A percentile compares a stretch with the other conserved stretches of the same genome.
Conservation (phyloP, 2,797 vertebrate genomes). For the Phylloscopus collybita region DNA sequence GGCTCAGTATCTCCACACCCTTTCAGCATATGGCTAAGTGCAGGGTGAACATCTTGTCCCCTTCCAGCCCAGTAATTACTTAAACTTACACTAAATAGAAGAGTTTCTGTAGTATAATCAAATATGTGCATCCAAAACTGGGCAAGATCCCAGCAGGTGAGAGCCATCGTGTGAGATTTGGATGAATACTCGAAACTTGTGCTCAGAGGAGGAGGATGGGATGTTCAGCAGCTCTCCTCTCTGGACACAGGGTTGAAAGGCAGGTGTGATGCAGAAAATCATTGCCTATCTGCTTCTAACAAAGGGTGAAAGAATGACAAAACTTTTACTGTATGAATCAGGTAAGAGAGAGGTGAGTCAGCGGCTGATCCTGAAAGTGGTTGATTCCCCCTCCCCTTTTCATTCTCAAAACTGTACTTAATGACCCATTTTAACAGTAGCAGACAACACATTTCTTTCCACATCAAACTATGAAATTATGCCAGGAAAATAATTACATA, state of each 20-base stretch:
- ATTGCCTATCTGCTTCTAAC: neutral
- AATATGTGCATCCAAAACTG: neutral
- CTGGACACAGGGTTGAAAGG: neutral
- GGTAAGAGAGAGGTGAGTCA: neutral
- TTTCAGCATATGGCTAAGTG: neutral
- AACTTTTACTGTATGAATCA: neutral
- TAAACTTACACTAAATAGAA: neutral
- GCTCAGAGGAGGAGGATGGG: neutral
- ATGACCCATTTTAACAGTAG: neutral
- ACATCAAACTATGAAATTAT: neutral
- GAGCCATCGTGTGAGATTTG: neutral
- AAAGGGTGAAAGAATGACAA: neutral
- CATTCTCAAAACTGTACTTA: neutral
- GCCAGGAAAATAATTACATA: slow-evolving; percentile 7
- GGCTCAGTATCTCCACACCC: neutral
- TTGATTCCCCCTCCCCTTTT: neutral
- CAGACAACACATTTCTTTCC: neutral
- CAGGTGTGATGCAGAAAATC: accelerated
- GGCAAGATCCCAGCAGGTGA: neutral
- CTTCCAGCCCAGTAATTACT: neutral
- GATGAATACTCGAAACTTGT: neutral
- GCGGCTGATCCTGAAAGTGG: neutral
- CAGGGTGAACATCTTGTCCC: neutral
- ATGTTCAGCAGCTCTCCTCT: neutral
- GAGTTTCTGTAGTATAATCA: neutral